phyloP scores from a whole-genome alignment of 2,888 invertebrate genomes.

The Aphodius granarius region DNA sequence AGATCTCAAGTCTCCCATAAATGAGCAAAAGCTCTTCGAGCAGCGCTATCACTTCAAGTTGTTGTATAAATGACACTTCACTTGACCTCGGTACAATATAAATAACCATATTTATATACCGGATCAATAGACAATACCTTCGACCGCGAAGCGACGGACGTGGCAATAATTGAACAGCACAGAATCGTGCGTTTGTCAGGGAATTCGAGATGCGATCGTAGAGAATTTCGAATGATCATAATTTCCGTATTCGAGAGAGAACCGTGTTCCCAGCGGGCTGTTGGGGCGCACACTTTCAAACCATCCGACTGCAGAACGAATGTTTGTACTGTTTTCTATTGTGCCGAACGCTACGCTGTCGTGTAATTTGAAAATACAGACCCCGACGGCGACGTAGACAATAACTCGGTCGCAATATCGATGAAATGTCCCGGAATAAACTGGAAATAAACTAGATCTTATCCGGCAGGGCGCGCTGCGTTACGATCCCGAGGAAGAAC shows the following conservation, averaged over 20 bases:
- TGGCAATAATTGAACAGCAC: not conserved
- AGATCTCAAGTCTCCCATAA: too few species aligned
- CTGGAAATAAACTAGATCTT: conserved; percentile 13
- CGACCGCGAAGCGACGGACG: too few species aligned
- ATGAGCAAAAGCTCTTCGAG: too few species aligned
- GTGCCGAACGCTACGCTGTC: too few species aligned
- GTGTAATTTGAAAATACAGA: too few species aligned
- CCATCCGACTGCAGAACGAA: too few species aligned
- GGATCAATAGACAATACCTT: not conserved
- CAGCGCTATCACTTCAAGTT: too few species aligned
- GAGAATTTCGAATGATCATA: conserved; percentile 13
- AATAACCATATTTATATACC: not conserved
- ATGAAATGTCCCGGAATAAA: conserved; percentile 5
- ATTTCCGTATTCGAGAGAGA: conserved; percentile 8
- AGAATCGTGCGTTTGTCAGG: conserved; percentile 2
- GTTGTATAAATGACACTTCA: not conserved
- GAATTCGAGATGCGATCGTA: conserved; percentile 1
- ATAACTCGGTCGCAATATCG: conserved; percentile 14
- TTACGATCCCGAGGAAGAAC: conserved; percentile 7
- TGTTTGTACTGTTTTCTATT: too few species aligned
- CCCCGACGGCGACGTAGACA: not conserved
- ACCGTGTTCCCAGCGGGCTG: not conserved
- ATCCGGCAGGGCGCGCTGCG: not conserved
- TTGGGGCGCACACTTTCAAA: too few species aligned
- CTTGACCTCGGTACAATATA: not conserved